A percentile compares a stretch with the other conserved stretches of the same genome.
These are phyloP conservation scores for Apis dorsata DNA, from an alignment of 1,140 invertebrate species.

Conservation along the genomic window DNA sequence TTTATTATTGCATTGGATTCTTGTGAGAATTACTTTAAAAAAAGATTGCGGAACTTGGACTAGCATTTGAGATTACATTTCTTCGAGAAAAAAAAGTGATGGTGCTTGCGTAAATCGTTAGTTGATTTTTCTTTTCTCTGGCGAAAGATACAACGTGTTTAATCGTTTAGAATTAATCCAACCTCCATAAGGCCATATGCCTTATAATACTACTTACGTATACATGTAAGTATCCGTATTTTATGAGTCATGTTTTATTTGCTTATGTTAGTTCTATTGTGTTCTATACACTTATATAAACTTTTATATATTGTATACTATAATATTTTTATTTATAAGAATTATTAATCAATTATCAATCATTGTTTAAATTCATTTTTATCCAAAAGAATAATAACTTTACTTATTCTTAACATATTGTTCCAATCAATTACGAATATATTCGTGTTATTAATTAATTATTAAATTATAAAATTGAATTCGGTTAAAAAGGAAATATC, in stretches of 20 bases:
- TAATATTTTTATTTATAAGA: not conserved
- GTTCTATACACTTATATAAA: not conserved
- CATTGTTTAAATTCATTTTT: too few species aligned
- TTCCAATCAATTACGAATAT: too few species aligned
- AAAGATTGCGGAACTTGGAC: conserved; percentile 31
- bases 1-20: conserved; percentile 6
- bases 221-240: not conserved
- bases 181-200: not conserved
- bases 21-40: conserved; percentile 38
- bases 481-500: not conserved
- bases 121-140: not conserved
- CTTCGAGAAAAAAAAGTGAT: not conserved
- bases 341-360: not conserved
- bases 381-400: too few species aligned
- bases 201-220: not conserved
- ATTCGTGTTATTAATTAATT: too few species aligned
- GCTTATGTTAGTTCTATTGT: not conserved
- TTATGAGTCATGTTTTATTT: not conserved
- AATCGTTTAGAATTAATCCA: not conserved
- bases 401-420: too few species aligned
- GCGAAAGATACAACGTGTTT: not conserved
- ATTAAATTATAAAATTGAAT: too few species aligned
- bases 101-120: not conserved
- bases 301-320: not conserved
- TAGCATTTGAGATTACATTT: not conserved